Conservation (phyloP, 2,888 invertebrate genomes). For the Leptura quadrifasciata region DNA sequence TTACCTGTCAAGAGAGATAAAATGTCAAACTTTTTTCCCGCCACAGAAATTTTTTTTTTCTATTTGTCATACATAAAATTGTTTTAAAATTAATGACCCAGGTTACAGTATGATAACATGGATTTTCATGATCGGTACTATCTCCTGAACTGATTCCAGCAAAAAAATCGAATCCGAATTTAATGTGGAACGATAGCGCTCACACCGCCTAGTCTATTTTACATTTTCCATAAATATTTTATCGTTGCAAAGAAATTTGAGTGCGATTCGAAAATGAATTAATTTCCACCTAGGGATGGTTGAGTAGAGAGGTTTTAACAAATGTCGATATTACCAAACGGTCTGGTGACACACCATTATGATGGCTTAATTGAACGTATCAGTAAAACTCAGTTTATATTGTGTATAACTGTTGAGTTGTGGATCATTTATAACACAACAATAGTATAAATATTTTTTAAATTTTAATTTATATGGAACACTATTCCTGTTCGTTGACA, state of each 20-base stretch:
- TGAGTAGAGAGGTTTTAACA: not conserved
- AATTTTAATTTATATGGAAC: constrained; percentile 18
- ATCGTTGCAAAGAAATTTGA: not conserved
- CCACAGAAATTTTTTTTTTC: too few relatives aligned
- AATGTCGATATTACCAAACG: not conserved
- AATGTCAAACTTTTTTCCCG: too few relatives aligned
- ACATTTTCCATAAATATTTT: not conserved
- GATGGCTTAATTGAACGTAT: not conserved
- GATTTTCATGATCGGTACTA: too few relatives aligned
- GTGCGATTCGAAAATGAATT: not conserved
- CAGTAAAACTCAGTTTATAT: not conserved
- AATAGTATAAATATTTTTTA: constrained; percentile 3
- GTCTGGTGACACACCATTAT: constrained; percentile 3
- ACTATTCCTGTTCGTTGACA: constrained; percentile 43
- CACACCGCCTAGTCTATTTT: too few relatives aligned
- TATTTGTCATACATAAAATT: too few relatives aligned
- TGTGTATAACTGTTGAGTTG: not conserved
- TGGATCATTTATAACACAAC: not conserved
- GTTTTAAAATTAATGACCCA: too few relatives aligned
- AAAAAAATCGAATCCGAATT: too few relatives aligned
- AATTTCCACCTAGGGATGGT: not conserved
- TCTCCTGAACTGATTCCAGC: too few relatives aligned
- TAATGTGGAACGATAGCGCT: too few relatives aligned
- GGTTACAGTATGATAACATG: too few relatives aligned
- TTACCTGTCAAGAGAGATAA: too few relatives aligned